These are phyloP conservation scores for Platycnemis pennipes DNA, from an alignment of 2,888 invertebrate species.

Conservation along the genomic window DNA sequence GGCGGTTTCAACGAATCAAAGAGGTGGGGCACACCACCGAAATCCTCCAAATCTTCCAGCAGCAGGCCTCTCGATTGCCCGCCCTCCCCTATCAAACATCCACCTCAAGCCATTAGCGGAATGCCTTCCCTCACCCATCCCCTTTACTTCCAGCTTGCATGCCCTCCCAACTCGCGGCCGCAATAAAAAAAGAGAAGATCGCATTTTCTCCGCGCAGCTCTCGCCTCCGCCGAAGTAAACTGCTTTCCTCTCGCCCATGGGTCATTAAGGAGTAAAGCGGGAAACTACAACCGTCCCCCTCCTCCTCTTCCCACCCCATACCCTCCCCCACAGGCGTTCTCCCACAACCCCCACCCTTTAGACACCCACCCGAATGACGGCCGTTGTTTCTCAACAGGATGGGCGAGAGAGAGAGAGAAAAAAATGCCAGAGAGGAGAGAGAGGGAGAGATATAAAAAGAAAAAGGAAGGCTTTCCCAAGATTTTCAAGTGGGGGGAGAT, in stretches of 20 bases:
- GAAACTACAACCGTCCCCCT: not conserved
- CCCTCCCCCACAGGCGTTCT: not conserved
- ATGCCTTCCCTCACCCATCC: constrained; percentile 20
- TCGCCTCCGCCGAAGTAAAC: constrained; percentile 44
- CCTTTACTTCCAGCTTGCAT: not conserved
- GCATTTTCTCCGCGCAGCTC: constrained; percentile 6
- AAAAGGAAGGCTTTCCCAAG: not conserved
- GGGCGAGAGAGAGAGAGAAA: not conserved
- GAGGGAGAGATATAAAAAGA: not conserved
- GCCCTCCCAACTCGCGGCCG: constrained; percentile 31
- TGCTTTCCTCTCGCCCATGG: constrained; percentile 45
- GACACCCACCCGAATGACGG: not conserved
- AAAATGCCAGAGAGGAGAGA: no score
- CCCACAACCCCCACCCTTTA: not conserved
- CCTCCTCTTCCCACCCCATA: not conserved
- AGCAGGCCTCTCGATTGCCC: not conserved
- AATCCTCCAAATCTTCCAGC: not conserved
- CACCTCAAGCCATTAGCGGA: constrained; percentile 50
- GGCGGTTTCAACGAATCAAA: not conserved
- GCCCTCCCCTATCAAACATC: not conserved
- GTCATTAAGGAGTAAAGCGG: constrained; percentile 57
- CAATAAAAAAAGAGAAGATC: constrained; percentile 30
- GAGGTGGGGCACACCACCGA: not conserved
- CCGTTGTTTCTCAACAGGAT: constrained; percentile 10
- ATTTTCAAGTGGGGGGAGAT: not conserved